A percentile compares a stretch with the other conserved stretches of the same genome.
Evolutionary conservation across 2,797 vertebrate genomes (phyloP).

Genomic region (Phrynocephalus forsythii): DNA sequence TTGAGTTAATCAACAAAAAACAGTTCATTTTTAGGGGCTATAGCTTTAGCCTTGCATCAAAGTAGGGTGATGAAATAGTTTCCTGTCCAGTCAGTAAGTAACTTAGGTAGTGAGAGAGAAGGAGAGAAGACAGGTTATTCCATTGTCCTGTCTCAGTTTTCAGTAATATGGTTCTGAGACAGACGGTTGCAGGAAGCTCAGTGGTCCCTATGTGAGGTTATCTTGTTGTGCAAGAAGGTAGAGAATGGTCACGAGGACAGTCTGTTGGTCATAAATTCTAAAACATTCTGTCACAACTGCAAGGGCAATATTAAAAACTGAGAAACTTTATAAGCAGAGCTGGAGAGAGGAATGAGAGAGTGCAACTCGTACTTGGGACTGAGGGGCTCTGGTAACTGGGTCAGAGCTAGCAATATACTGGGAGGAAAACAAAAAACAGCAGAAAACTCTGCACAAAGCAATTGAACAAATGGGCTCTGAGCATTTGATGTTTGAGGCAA

Average conservation of each 20-base stretch:
- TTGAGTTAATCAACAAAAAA: constrained; percentile 65
- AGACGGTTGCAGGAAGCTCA: background rate
- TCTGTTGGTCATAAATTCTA: background rate
- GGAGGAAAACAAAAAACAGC: background rate
- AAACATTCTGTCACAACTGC: background rate
- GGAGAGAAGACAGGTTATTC: background rate
- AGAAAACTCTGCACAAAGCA: background rate
- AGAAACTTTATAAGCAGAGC: background rate
- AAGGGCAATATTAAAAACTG: background rate
- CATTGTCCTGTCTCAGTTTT: background rate
- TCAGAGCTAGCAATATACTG: too few relatives aligned
- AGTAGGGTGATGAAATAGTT: constrained; percentile 38
- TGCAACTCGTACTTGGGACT: background rate
- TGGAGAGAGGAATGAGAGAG: background rate
- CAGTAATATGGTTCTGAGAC: background rate
- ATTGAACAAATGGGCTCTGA: background rate
- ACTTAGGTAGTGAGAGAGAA: constrained; percentile 28
- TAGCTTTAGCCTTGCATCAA: constrained; percentile 34
- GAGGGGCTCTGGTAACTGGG: background rate
- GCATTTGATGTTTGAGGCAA: background rate
- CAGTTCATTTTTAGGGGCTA: constrained; percentile 54
- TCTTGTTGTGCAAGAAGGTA: background rate
- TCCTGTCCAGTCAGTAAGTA: constrained; percentile 13
- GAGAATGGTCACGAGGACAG: background rate
- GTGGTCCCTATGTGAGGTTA: background rate